A percentile compares a stretch with the other conserved stretches of the same genome.
Evolutionary conservation across 1,140 invertebrate species (phyloP).

Genomic region (Eulimnadia texana): DNA sequence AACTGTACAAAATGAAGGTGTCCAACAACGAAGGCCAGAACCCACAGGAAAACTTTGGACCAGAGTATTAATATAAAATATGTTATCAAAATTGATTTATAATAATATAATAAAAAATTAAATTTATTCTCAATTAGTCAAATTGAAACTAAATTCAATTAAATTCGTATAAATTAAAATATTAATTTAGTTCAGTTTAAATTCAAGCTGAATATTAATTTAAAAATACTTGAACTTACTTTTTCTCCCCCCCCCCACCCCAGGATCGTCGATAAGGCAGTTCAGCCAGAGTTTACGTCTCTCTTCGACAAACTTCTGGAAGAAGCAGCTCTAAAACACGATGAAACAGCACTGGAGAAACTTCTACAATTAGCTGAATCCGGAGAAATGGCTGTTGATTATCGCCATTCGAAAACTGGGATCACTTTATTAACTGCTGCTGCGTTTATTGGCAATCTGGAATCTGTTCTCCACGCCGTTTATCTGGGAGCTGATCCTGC

Average conservation of each 20-base stretch:
- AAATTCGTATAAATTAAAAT: too few relatives aligned
- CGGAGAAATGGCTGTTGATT: slow-evolving; percentile 51
- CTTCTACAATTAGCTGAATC: slow-evolving; percentile 55
- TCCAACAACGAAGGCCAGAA: not conserved
- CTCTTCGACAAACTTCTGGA: slow-evolving; percentile 44
- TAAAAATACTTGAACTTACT: not conserved
- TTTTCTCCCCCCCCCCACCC: not conserved
- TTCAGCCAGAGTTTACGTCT: slow-evolving; percentile 19
- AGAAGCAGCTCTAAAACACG: slow-evolving; percentile 41
- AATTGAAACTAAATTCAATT: too few relatives aligned
- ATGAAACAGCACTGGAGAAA: slow-evolving; percentile 47
- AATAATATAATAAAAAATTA: too few relatives aligned
- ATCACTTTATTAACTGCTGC: slow-evolving; percentile 62
- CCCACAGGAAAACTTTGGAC: too few relatives aligned
- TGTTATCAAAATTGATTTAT: not conserved
- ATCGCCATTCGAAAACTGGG: slow-evolving; percentile 36
- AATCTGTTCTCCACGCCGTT: slow-evolving; percentile 49
- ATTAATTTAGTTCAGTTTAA: too few relatives aligned
- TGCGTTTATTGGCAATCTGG: slow-evolving; percentile 45
- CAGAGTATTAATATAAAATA: too few relatives aligned
- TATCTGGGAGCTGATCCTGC: slow-evolving; percentile 36
- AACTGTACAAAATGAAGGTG: not conserved
- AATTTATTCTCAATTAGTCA: too few relatives aligned
- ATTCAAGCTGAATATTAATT: too few relatives aligned
- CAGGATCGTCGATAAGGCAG: not conserved